A percentile compares a stretch with the other conserved stretches of the same genome.
Evolutionary conservation across 1,140 invertebrate species (phyloP).

Genomic region (Zaprionus camerounensis): DNA sequence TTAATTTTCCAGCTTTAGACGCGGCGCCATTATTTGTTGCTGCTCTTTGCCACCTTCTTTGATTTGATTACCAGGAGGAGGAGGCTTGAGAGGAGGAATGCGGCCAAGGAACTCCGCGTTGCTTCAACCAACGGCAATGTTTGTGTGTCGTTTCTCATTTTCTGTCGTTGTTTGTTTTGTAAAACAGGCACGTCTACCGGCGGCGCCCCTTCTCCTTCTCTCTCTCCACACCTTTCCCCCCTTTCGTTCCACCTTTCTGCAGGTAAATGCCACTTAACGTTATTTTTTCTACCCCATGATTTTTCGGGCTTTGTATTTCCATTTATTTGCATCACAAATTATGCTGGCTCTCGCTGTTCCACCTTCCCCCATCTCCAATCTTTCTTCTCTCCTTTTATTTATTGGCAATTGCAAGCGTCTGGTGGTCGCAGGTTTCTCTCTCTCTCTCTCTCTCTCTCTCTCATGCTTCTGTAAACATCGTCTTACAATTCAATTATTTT

Average conservation of each 20-base stretch:
- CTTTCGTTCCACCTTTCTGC: not conserved
- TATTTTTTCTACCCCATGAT: conserved; percentile 61
- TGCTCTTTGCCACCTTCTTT: conserved; percentile 63
- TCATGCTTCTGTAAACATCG: conserved; percentile 54
- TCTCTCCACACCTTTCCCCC: conserved; percentile 3
- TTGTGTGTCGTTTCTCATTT: conserved; percentile 58
- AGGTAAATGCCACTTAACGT: conserved; percentile 77
- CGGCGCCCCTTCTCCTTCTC: not conserved
- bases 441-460: conserved; percentile 9
- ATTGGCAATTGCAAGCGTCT: conserved; percentile 74
- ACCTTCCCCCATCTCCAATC: conserved; percentile 44
- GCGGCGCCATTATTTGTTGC: conserved; percentile 39
- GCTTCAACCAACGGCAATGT: conserved; percentile 72
- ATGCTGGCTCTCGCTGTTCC: conserved; percentile 45
- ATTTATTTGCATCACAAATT: conserved; percentile 77
- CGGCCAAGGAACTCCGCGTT: conserved; percentile 9
- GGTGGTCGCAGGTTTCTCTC: conserved; percentile 42
- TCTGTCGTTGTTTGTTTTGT: conserved; percentile 75
- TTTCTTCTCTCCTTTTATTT: conserved; percentile 59
- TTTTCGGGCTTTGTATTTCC: conserved; percentile 63
- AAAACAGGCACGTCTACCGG: conserved; percentile 70
- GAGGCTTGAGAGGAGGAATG: not conserved
- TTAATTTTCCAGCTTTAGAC: conserved; percentile 47
- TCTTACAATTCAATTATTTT: conserved; percentile 81
- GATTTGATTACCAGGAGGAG: conserved; percentile 59